These are phyloP conservation scores for Pygathrix nemaeus DNA, from an alignment of 2,113 vertebrate species.

Conservation along the genomic window DNA sequence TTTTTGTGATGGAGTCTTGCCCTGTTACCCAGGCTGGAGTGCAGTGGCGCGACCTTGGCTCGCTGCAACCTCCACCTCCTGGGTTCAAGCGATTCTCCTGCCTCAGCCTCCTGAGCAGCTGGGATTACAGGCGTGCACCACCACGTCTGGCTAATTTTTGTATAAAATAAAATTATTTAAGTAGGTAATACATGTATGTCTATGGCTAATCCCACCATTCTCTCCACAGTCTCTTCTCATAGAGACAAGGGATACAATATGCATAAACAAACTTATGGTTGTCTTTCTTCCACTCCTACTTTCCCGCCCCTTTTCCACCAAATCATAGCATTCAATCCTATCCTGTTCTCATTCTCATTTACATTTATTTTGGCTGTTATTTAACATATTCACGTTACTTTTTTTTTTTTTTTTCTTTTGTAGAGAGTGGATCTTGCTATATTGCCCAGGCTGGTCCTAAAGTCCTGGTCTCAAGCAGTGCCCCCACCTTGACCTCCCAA, in stretches of 20 bases:
- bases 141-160: no score
- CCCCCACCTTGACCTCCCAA: no score
- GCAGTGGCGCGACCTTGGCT: no score
- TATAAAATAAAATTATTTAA: not conserved
- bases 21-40: no score
- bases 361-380: not conserved
- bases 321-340: not conserved
- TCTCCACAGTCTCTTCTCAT: not conserved
- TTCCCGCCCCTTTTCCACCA: not conserved
- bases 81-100: no score
- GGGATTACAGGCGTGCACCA: no score
- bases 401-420: not conserved
- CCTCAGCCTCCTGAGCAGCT: no score
- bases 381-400: not conserved
- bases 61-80: no score
- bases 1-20: no score
- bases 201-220: not conserved
- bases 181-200: not conserved
- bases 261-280: not conserved
- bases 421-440: no score
- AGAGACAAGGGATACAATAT: not conserved
- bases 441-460: no score
- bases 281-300: not conserved
- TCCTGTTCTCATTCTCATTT: not conserved
- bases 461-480: no score